phyloP scores from a whole-genome alignment of 2,888 invertebrate genomes.

The Drosophila suboccidentalis region DNA sequence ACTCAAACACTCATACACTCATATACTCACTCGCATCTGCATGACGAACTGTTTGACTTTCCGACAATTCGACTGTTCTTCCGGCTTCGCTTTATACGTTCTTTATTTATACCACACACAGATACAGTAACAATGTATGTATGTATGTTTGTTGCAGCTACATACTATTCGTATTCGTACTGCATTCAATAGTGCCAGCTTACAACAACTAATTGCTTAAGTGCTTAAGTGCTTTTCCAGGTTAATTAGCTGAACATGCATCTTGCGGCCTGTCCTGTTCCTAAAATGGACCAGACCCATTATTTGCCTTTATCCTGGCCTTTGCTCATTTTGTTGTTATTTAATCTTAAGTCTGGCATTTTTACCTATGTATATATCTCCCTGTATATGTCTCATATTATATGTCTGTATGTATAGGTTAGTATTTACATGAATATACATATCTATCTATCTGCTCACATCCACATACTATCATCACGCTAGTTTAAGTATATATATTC shows the following conservation, averaged over 20 bases:
- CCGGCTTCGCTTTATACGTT: slow-evolving; percentile 38
- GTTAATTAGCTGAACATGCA: slow-evolving; percentile 72
- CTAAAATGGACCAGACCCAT: slow-evolving; percentile 8
- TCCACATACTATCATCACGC: slow-evolving; percentile 28
- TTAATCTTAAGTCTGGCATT: slow-evolving; percentile 46
- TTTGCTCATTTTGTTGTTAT: slow-evolving; percentile 36
- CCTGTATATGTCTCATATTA: slow-evolving; percentile 35
- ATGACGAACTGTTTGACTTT: slow-evolving; percentile 43
- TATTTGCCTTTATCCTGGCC: slow-evolving; percentile 32
- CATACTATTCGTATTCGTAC: background rate
- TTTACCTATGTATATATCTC: slow-evolving; percentile 18
- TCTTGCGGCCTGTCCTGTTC: slow-evolving; percentile 28
- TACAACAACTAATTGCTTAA: slow-evolving; percentile 56
- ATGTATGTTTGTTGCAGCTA: slow-evolving; percentile 12
- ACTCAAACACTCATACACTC: slow-evolving; percentile 25
- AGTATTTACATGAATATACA: slow-evolving; percentile 18
- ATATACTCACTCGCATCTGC: slow-evolving; percentile 24
- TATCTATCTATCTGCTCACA: background rate
- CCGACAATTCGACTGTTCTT: slow-evolving; percentile 37
- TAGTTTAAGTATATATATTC: slow-evolving; percentile 43
- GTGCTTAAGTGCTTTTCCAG: slow-evolving; percentile 79
- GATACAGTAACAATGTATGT: background rate
- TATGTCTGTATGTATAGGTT: slow-evolving; percentile 29
- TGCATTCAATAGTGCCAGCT: slow-evolving; percentile 33
- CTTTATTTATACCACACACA: slow-evolving; percentile 34